A percentile compares a stretch with the other conserved stretches of the same genome.
Evolutionary conservation across 2,888 invertebrate species (phyloP).

Genomic region (Andrena hattorfiana): DNA sequence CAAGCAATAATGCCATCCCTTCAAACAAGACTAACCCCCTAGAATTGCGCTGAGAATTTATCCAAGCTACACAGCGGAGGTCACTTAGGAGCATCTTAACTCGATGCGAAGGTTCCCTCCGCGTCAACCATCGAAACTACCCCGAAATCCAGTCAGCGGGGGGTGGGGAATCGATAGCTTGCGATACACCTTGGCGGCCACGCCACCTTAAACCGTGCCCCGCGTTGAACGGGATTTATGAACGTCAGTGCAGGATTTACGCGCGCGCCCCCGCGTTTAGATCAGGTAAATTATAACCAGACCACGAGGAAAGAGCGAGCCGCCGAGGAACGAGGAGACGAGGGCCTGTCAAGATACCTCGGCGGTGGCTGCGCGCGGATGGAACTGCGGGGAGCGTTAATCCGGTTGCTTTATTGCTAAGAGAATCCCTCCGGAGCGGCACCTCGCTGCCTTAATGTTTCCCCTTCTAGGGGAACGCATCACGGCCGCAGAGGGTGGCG

Average conservation of each 20-base stretch:
- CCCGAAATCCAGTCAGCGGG: background rate
- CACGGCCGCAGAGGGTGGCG: constrained; percentile 20
- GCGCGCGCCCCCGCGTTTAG: constrained; percentile 48
- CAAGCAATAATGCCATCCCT: too few relatives aligned
- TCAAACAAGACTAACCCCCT: too few relatives aligned
- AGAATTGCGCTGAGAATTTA: too few relatives aligned
- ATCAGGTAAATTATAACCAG: constrained; percentile 71
- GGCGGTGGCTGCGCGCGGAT: constrained; percentile 43
- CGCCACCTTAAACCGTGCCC: constrained; percentile 8
- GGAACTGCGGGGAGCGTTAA: constrained; percentile 63
- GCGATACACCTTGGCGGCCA: constrained; percentile 20
- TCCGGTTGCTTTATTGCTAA: constrained; percentile 75
- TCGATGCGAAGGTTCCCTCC: background rate
- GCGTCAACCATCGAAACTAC: too few relatives aligned
- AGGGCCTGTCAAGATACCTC: constrained; percentile 25
- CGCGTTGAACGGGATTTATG: constrained; percentile 42
- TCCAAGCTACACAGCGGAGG: background rate
- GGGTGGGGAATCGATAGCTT: constrained; percentile 24
- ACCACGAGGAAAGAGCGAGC: constrained; percentile 52
- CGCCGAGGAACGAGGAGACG: constrained; percentile 45
- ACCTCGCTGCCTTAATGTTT: constrained; percentile 49
- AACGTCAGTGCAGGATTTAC: constrained; percentile 48
- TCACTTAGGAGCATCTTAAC: background rate
- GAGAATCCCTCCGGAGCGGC: constrained; percentile 71
- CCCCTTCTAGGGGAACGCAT: constrained; percentile 54